A percentile compares a stretch with the other conserved stretches of the same genome.
These are phyloP conservation scores for Microctonus brassicae DNA, from an alignment of 2,888 invertebrate species.

Conservation along the genomic window DNA sequence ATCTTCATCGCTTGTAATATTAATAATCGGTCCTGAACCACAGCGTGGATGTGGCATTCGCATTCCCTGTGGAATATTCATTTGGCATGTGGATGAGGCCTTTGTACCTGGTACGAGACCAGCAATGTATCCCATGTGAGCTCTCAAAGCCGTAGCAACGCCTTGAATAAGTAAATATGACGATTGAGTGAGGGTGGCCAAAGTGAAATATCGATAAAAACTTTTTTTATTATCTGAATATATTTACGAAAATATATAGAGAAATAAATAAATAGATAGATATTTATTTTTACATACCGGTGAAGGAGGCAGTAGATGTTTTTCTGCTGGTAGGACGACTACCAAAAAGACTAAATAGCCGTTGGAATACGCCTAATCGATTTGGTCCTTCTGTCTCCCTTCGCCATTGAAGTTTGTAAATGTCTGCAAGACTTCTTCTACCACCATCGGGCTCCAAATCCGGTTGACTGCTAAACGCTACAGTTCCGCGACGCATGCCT, in stretches of 20 bases:
- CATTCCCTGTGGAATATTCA: slow-evolving; percentile 58
- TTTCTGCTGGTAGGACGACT: slow-evolving; percentile 77
- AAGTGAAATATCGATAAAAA: background rate
- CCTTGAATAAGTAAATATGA: slow-evolving; percentile 62
- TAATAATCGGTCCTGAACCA: slow-evolving; percentile 66
- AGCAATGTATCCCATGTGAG: slow-evolving; percentile 81
- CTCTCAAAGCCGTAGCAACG: slow-evolving; percentile 79
- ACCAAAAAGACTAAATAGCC: slow-evolving; percentile 73
- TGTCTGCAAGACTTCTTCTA: slow-evolving; percentile 63
- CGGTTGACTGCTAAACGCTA: slow-evolving; percentile 68
- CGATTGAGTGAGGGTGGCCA: background rate
- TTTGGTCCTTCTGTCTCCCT: slow-evolving; percentile 64
- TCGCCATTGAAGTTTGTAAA: slow-evolving; percentile 63
- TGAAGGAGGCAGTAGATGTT: slow-evolving; percentile 77
- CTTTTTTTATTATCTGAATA: too few relatives aligned
- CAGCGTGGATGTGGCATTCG: slow-evolving; percentile 61
- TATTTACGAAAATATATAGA: too few relatives aligned
- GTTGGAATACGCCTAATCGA: slow-evolving; percentile 65
- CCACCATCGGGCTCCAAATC: slow-evolving; percentile 62
- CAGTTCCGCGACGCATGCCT: slow-evolving; percentile 68
- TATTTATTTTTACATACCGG: slow-evolving; percentile 49
- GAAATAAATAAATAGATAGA: background rate
- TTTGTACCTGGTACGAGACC: slow-evolving; percentile 78
- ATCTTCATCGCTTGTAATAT: slow-evolving; percentile 65
- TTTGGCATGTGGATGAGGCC: slow-evolving; percentile 64